These are phyloP conservation scores for Pogonocherus hispidulus DNA, from an alignment of 2,888 invertebrate genomes.

Conservation along the genomic window DNA sequence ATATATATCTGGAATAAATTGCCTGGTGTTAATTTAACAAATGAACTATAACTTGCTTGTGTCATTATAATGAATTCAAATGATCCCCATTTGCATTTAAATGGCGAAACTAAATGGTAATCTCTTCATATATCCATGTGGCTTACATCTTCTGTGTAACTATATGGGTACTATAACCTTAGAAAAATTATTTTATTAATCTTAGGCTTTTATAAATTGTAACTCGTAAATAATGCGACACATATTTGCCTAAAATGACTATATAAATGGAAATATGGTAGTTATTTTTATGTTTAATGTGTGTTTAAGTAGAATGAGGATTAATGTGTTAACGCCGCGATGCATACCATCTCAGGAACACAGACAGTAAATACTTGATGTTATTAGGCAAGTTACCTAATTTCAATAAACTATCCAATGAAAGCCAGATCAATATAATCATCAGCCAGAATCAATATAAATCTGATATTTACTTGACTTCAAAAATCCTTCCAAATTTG, in stretches of 20 bases:
- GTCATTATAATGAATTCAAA: constrained; percentile 51
- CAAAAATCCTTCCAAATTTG: too few species aligned
- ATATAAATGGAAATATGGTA: background rate
- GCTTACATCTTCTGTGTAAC: constrained; percentile 44
- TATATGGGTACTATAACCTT: background rate
- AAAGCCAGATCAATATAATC: too few species aligned
- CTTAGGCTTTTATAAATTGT: constrained; percentile 3
- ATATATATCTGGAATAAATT: constrained; percentile 43
- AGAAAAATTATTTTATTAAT: background rate
- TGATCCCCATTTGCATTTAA: constrained; percentile 48
- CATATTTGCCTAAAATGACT: constrained; percentile 17
- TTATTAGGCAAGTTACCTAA: too few species aligned
- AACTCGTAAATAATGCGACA: constrained; percentile 7
- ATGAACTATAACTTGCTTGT: constrained; percentile 50
- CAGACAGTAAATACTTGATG: too few species aligned
- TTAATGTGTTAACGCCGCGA: too few species aligned
- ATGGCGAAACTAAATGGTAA: constrained; percentile 45
- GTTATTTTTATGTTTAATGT: background rate
- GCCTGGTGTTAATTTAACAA: constrained; percentile 51
- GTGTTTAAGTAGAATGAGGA: too few species aligned
- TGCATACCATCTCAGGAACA: too few species aligned
- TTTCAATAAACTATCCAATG: too few species aligned
- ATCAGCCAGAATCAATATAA: too few species aligned
- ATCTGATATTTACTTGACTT: too few species aligned
- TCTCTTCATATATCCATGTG: constrained; percentile 49